Base-by-base conservation (phyloP, 2,797 vertebrate genomes). In the Melanotaenia boesemani region DNA sequence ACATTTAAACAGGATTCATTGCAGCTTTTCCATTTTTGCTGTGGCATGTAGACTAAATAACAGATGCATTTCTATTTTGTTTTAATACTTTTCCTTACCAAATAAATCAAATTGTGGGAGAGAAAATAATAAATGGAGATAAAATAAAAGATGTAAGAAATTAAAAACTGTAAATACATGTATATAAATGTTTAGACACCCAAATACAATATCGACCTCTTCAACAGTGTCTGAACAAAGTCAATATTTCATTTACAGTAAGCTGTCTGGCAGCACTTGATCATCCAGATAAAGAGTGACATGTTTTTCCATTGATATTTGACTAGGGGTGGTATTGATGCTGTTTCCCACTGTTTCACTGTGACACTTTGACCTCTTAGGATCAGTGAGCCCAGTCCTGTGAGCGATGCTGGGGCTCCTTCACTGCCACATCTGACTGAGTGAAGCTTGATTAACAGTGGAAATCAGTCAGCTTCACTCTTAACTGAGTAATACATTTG, bases 281-380 rank as follows among this genome's bases (percentile, higher is more conserved):
- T 77, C 9, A 63, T 12, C 22, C 24, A n/a, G 41, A 63, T 30
- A 61, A 37, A n/a, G 7, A 32, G 1, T 0, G 26, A 4, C 11
- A 15, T 60, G 1, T 20, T 63, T 78, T 77, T 75, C 63, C 61
- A 61, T 34, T 69, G 26, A 57, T 9, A 39, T 63, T 59, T 4
- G 9, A 13, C 37, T 67, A 18, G 39, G 79, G 60, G 0, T 39
- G 15, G 16, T 65, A 78, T 79, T 61, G 77, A 86, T 72, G 56
- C 37, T 60, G 36, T 62, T 65, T 15, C n/a, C 63, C 60, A 32
- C 54, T 30, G 65, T 41, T 65, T 44, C 44, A 12, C 67, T 60
- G 62, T 69, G 71, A 85, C 26, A 8, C 58, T 44, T 39, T 74
- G 48, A 77, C 84, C 67, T 72, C 24, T 0, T 16, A 4, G 76